Base-by-base conservation (phyloP, 1,140 invertebrate species). In the Drosophila aff. region DNA sequence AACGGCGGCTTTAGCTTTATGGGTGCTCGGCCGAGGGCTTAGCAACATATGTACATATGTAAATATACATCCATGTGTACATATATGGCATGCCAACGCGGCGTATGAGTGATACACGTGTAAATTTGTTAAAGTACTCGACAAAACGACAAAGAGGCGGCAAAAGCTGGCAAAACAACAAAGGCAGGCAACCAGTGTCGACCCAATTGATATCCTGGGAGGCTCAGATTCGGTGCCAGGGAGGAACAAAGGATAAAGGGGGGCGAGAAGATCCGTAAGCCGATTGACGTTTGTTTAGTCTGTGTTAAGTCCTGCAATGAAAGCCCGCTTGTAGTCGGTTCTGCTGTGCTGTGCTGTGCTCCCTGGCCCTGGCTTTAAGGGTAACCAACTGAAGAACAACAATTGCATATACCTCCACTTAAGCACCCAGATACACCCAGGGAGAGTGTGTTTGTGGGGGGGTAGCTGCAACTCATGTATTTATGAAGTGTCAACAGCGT, bases 401-500 rank as follows among this genome's bases (percentile, higher is more conserved):
- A 86, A 86, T 82, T 75, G 79, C 69, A 78, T 66, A 41, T 50
- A 40, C 66, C 62, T 50, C 66, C 58, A 63, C 69, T 66, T 69
- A 52, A 31, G 61, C 47, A 59, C 43, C 59, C 55, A 16, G 64
- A 47, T 43, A 47, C 38, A 26, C 38, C 18, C 49, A 28, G 26
- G 6, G 2, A 49, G 15, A n/a, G 69, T 79, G 21, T 58, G 50
- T 55, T 57, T 50, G 55, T 57, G 46, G 58, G 44, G 23, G 49
- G 11, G 40, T 23, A 3, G 31, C 83, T 87, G 84, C 81, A 87
- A 87, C 81, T 89, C 84, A 87, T 87, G 84, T 87, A 87, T 87
- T 87, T 87, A 87, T 87, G 84, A 87, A 87, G 84, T 87, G 84
- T 87, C 84, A 87, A 87, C 84, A 87, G 77, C 77, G 72, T 89